Evolutionary conservation across 1,140 invertebrate genomes (phyloP), one percentile per base, ranked within the genome.

Genomic region (Marisa cornuarietis): DNA sequence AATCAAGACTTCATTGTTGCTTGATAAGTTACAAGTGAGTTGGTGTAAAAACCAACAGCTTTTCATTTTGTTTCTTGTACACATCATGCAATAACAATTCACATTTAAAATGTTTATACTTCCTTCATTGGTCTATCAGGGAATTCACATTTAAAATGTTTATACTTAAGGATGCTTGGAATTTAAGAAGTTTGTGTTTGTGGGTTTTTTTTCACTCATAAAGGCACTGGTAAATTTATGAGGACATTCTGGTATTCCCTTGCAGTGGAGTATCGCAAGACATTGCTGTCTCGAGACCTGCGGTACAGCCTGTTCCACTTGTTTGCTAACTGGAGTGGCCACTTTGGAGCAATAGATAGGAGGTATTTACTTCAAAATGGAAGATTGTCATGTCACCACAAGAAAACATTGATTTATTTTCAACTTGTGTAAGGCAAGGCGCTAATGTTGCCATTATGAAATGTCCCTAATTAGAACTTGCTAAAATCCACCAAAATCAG

Each of bases 271-370:
- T 94, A 94, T 62, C 95, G 96, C 88, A 93, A 94, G 66, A 95
- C 95, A 52, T 91, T 99, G 71, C 88, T 99, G 79, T 96, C 97
- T 85, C 93, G 95, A 79, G 96, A 98, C 86, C 91, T 98, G 52
- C 93, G 96, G 74, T 93, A 94, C 75, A 96, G 95, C 90, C 91
- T 99, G 63, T 99, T 99, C 90, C 94, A 94, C 81, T 92, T 99
- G 76, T 99, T 99, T 92, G 95, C 96, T 26, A 94, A 94, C 66
- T 99, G 98, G 97, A 96, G 96, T 85, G 97, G 97, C 18, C 94
- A 94, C 79, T 96, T 96, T 86, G 90, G 90, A 68, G 84, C 88
- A 31, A 82, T 85, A 42, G 89, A 91, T 69, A 87, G 90, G 83
- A 87, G 88, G 87, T 90, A 82, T 78, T 10, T 54, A n/a, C n/a